A percentile compares a stretch with the other conserved stretches of the same genome.
Evolutionary conservation across 1,140 invertebrate species (phyloP).

Genomic region (Drosophila auraria): DNA sequence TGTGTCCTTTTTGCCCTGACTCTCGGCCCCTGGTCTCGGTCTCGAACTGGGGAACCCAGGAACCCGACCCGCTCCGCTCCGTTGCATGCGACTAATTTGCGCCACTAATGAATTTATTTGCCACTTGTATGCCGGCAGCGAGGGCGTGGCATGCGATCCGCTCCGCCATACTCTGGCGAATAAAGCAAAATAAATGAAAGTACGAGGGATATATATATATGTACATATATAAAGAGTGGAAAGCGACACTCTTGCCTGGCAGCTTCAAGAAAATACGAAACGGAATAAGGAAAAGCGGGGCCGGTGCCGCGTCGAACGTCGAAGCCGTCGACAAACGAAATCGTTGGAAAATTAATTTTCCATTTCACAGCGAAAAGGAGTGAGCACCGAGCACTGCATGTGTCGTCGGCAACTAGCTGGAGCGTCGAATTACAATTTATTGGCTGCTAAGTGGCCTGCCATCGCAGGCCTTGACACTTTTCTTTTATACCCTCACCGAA

Average conservation of each 20-base stretch:
- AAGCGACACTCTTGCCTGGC: conserved; percentile 58
- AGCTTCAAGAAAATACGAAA: conserved; percentile 47
- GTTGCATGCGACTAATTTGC: conserved; percentile 82
- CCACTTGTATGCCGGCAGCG: conserved; percentile 80
- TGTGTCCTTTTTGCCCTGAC: conserved; percentile 70
- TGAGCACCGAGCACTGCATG: conserved; percentile 48
- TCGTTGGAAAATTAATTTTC: conserved; percentile 84
- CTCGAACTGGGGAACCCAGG: background rate
- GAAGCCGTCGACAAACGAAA: conserved; percentile 72
- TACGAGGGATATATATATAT: conserved; percentile 20
- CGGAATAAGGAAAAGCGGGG: conserved; percentile 23
- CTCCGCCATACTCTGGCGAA: conserved; percentile 11
- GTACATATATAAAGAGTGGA: conserved; percentile 43
- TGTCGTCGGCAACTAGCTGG: conserved; percentile 48
- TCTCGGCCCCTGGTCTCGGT: conserved; percentile 6
- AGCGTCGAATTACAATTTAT: conserved; percentile 82
- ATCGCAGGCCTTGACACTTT: conserved; percentile 59
- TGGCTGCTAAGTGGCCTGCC: conserved; percentile 76
- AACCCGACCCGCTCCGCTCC: conserved; percentile 15
- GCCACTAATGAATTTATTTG: conserved; percentile 84
- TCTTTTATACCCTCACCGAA: conserved; percentile 47
- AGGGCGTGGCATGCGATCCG: conserved; percentile 62
- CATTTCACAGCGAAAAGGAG: conserved; percentile 74
- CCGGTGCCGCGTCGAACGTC: conserved; percentile 18
- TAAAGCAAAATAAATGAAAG: conserved; percentile 79